A percentile compares a stretch with the other conserved stretches of the same genome.
Conservation (phyloP, 2,113 vertebrate species). For the Callipepla squamata region DNA sequence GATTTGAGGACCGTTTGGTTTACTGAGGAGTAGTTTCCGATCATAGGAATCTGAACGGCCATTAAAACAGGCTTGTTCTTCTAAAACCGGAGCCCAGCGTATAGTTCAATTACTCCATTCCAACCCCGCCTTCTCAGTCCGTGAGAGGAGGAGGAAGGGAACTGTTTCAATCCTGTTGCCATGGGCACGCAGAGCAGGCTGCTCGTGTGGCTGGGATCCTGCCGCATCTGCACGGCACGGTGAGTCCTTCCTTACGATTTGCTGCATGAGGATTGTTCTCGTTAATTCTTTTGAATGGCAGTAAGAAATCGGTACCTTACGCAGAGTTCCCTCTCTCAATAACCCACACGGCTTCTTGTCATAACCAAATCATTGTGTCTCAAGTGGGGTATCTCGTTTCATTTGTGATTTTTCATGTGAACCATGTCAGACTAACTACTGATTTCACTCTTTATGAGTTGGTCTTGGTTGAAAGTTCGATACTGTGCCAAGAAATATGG, state of each 20-base stretch:
- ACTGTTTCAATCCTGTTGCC: constrained; percentile 50
- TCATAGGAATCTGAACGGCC: neutral
- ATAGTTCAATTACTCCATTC: neutral
- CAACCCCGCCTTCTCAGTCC: neutral
- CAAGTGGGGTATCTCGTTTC: constrained; percentile 8
- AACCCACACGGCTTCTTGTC: constrained; percentile 31
- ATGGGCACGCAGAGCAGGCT: constrained; percentile 41
- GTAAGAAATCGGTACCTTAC: neutral
- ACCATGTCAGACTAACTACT: neutral
- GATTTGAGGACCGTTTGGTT: neutral
- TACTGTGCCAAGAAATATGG: neutral
- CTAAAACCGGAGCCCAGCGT: neutral
- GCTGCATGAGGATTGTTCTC: neutral
- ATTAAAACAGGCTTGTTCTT: neutral
- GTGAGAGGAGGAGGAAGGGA: neutral
- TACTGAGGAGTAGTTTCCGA: neutral
- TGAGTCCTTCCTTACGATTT: constrained; percentile 48
- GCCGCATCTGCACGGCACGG: constrained; percentile 33
- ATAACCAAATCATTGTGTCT: constrained; percentile 37
- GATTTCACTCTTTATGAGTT: constrained; percentile 6
- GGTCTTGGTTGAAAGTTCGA: neutral
- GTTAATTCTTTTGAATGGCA: constrained; percentile 1
- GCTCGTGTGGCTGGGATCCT: neutral
- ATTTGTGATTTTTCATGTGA: constrained; percentile 32
- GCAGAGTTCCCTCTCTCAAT: neutral